phyloP scores from a whole-genome alignment of 2,797 vertebrate genomes.

The Pyrocephalus nanus region DNA sequence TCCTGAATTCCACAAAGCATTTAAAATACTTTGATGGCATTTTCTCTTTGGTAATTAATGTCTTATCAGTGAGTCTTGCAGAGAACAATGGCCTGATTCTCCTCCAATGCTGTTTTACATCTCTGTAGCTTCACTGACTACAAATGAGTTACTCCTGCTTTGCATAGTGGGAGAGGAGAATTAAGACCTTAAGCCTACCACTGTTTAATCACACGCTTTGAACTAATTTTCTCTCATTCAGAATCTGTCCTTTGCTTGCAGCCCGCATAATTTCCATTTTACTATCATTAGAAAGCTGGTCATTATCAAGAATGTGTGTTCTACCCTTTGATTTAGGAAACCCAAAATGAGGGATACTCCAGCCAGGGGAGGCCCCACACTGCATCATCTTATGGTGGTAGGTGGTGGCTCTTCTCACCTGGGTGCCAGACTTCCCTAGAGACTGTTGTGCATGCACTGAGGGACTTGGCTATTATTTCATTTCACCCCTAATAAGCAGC shows the following conservation, averaged over 20 bases:
- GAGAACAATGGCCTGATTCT: constrained; percentile 65
- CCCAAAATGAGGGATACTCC: neutral
- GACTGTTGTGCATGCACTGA: neutral
- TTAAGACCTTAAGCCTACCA: constrained; percentile 40
- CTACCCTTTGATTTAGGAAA: neutral
- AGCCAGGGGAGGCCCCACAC: neutral
- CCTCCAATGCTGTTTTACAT: constrained; percentile 38
- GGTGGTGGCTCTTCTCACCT: neutral
- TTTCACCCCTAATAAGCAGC: neutral
- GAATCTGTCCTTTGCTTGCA: constrained; percentile 12
- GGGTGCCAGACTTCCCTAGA: neutral
- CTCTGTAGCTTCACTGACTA: constrained; percentile 33
- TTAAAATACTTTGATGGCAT: constrained; percentile 64
- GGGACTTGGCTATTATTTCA: neutral
- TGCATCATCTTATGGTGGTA: rapidly evolving
- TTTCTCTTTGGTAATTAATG: constrained; percentile 67
- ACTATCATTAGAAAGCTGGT: neutral
- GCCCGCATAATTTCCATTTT: neutral
- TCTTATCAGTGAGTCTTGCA: constrained; percentile 62
- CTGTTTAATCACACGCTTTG: constrained; percentile 39
- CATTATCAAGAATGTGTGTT: neutral
- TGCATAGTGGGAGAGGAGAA: neutral
- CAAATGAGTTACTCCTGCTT: constrained; percentile 46
- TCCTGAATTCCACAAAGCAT: constrained; percentile 58
- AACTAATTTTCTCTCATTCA: constrained; percentile 43